A percentile compares a stretch with the other conserved stretches of the same genome.
These are phyloP conservation scores for Tigriopus californicus DNA, from an alignment of 2,888 invertebrate genomes.

Conservation along the genomic window DNA sequence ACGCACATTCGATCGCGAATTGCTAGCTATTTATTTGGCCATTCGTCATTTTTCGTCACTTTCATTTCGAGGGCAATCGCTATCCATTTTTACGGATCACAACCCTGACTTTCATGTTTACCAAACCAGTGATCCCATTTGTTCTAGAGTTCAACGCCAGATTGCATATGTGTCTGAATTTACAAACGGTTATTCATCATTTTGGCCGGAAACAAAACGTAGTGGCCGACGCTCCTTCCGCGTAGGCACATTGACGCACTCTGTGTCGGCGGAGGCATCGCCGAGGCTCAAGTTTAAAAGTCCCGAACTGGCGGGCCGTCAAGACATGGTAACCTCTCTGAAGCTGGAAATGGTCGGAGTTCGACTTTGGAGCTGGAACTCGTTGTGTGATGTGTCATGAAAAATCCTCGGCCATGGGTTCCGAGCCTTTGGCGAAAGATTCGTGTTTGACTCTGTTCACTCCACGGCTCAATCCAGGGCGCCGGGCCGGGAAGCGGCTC, in stretches of 20 bases:
- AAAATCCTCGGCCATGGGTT: not conserved
- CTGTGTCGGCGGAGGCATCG: not conserved
- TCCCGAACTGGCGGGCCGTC: not conserved
- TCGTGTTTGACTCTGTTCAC: not conserved
- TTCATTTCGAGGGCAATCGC: not conserved
- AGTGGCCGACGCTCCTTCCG: not conserved
- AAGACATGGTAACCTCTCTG: not conserved
- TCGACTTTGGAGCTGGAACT: not conserved
- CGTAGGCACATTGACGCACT: not conserved
- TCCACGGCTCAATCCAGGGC: not conserved
- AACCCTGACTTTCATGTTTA: not conserved
- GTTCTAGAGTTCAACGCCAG: not conserved
- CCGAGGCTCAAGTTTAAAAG: not conserved
- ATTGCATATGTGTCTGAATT: too few relatives aligned
- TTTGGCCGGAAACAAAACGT: not conserved
- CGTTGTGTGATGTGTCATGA: not conserved
- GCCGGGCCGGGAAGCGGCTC: not conserved
- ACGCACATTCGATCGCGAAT: not conserved
- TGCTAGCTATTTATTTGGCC: not conserved
- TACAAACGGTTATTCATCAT: not conserved
- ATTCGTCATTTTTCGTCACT: not conserved
- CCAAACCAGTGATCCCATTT: not conserved
- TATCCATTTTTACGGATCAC: not conserved
- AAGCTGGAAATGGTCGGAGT: not conserved
- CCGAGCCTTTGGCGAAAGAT: not conserved